phyloP scores from a whole-genome alignment of 2,888 invertebrate species.

The Axea sp. region DNA sequence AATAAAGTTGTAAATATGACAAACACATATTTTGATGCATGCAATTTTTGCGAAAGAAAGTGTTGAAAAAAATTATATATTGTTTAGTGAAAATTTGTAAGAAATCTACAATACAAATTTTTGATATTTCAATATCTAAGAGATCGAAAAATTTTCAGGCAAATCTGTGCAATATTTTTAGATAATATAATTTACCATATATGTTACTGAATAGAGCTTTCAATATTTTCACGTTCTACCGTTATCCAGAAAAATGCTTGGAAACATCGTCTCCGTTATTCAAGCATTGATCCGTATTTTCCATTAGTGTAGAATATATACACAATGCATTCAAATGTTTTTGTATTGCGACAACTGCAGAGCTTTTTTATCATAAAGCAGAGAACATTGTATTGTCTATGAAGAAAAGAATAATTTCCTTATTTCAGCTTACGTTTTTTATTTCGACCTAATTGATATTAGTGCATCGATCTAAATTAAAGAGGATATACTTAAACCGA shows the following conservation, averaged over 20 bases:
- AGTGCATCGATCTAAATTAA: constrained; percentile 6
- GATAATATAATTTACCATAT: constrained; percentile 26
- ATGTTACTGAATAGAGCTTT: constrained; percentile 19
- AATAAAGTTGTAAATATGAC: no score
- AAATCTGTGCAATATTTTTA: constrained; percentile 15
- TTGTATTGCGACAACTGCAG: constrained; percentile 35
- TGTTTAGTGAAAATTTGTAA: no score
- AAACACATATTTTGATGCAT: no score
- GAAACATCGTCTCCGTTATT: constrained; percentile 43
- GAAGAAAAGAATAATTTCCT: constrained; percentile 29
- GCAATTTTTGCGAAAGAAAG: no score
- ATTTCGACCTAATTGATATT: constrained; percentile 12
- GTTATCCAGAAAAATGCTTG: constrained; percentile 27
- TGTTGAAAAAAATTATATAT: no score
- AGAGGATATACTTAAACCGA: no score
- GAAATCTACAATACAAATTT: no score
- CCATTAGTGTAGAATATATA: constrained; percentile 49
- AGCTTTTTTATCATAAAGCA: constrained; percentile 29
- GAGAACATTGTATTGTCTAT: constrained; percentile 10
- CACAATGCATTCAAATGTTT: constrained; percentile 54
- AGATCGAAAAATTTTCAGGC: no score
- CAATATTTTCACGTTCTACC: constrained; percentile 18
- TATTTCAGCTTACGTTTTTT: constrained; percentile 9
- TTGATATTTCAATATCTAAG: no score
- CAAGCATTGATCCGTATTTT: constrained; percentile 48